Base-by-base conservation (phyloP, 1,140 invertebrate species). In the Eumaeus atala region DNA sequence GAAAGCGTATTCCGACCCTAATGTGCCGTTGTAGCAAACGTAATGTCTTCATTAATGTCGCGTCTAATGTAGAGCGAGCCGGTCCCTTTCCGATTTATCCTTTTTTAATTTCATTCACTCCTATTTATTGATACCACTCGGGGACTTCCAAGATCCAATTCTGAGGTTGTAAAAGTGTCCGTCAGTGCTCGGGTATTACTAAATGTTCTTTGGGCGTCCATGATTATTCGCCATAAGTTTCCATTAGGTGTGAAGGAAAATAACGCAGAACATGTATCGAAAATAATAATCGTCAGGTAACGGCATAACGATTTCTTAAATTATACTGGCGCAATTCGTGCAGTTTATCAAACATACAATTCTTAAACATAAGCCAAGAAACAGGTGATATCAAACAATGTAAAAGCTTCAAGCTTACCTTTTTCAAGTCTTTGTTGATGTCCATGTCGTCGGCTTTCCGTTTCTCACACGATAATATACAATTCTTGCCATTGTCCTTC, bases 351-450 rank as follows among this genome's bases (percentile, higher is more conserved):
- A 28, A 2, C 21, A 28, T 6, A 28, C 21, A 28, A 28, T 28
- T 2, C 21, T 28, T 28, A 28, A 28, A 28, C 21, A 3, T 28
- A 28, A 6, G n/a, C n/a, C n/a, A n/a, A n/a, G n/a, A n/a, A n/a
- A n/a, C n/a, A n/a, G n/a, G n/a, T n/a, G n/a, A n/a, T n/a, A n/a
- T 28, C 2, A 28, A 28, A 2, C 8, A 35, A 40, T 54, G 33
- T 9, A 16, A 48, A 60, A 58, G 42, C 44, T 55, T 51, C 51
- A 28, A 37, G 58, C 64, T 79, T 84, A 92, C 92, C 90, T 92
- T 92, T 87, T 93, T 93, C 54, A 93, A 87, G 79, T 92, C 91
- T 66, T 92, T 92, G 70, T 91, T 91, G 34, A 90, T 87, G 70
- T 92, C 91, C 1, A 89, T 89, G 51, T 92, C 92, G 61, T 91